These are phyloP conservation scores for Polyploca ridens DNA, from an alignment of 2,888 invertebrate genomes.

Conservation along the genomic window DNA sequence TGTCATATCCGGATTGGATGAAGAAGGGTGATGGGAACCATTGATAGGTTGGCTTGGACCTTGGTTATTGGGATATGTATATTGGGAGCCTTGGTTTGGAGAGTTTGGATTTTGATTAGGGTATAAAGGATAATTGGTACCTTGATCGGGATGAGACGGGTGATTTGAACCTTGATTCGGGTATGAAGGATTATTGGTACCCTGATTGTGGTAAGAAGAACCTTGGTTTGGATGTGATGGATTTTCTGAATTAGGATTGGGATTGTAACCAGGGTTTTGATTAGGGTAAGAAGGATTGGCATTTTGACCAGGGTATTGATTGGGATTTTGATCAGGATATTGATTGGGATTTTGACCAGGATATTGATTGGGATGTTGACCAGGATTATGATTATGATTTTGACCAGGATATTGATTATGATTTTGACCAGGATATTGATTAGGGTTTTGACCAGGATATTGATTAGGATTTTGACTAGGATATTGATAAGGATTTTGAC, in stretches of 20 bases:
- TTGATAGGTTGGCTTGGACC: neutral
- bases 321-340: neutral
- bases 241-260: neutral
- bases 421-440: constrained; percentile 6
- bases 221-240: neutral
- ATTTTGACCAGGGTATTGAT: constrained; percentile 15
- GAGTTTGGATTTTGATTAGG: neutral
- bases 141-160: neutral
- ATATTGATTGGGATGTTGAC: constrained; percentile 14
- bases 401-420: constrained; percentile 7
- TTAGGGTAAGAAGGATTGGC: constrained; percentile 18
- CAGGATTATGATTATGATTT: constrained; percentile 11
- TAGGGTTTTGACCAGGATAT: constrained; percentile 13
- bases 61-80: constrained; percentile 2
- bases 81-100: neutral
- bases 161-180: neutral
- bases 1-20: neutral
- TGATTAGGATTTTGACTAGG: constrained; percentile 17
- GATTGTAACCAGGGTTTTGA: constrained; percentile 2
- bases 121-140: neutral
- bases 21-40: neutral
- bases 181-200: no score
- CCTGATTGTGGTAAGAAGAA: no score
- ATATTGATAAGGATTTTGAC: neutral
- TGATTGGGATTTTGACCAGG: constrained; percentile 17